These are phyloP conservation scores for Agrochola macilenta DNA, from an alignment of 2,888 invertebrate genomes.

Conservation along the genomic window DNA sequence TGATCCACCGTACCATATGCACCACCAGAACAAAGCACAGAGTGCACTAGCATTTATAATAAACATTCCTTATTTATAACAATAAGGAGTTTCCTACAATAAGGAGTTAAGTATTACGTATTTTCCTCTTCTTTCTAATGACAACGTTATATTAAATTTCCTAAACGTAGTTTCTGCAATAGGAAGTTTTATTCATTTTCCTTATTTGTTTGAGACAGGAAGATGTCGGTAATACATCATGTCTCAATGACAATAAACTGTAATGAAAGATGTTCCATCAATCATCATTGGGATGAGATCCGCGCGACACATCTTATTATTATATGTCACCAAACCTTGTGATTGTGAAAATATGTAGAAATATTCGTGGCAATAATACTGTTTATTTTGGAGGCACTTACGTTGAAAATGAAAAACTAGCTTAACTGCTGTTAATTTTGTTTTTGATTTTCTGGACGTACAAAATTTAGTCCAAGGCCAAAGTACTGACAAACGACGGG, in stretches of 20 bases:
- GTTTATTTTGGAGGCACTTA: slow-evolving; percentile 3
- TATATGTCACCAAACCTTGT: slow-evolving; percentile 2
- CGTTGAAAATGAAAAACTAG: neutral
- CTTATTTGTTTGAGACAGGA: neutral
- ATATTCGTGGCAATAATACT: slow-evolving; percentile 20
- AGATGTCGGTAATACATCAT: neutral
- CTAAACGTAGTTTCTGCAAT: slow-evolving; percentile 1
- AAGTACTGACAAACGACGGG: too few species aligned
- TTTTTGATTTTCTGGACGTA: too few species aligned
- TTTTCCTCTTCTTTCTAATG: neutral
- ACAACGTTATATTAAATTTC: slow-evolving; percentile 3
- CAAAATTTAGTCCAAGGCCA: too few species aligned
- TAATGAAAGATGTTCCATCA: slow-evolving; percentile 36
- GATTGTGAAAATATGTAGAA: slow-evolving; percentile 8
- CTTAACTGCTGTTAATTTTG: too few species aligned
- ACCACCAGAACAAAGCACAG: slow-evolving; percentile 12
- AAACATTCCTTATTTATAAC: slow-evolving; percentile 8
- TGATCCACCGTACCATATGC: slow-evolving; percentile 30
- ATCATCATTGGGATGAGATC: slow-evolving; percentile 35
- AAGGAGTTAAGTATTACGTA: neutral
- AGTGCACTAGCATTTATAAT: slow-evolving; percentile 22
- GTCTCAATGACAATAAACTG: slow-evolving; percentile 15
- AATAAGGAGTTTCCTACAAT: slow-evolving; percentile 10
- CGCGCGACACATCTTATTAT: slow-evolving; percentile 17
- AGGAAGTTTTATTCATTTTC: neutral